These are phyloP conservation scores for Thelaira solivaga DNA, from an alignment of 2,888 invertebrate genomes.

Conservation along the genomic window DNA sequence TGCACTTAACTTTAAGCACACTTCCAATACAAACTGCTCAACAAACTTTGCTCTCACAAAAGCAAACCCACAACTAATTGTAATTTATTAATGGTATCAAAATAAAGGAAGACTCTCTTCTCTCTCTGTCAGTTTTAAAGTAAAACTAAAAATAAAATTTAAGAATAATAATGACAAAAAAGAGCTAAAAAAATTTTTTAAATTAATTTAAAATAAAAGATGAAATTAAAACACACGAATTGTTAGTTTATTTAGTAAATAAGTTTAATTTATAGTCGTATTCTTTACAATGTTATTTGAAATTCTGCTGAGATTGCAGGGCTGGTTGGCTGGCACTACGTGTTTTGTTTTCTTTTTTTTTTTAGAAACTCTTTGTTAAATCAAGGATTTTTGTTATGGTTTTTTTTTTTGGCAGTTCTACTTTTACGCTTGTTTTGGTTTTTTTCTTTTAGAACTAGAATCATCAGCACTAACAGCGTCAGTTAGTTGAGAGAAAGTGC, in stretches of 20 bases:
- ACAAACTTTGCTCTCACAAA: not conserved
- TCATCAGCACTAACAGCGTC: not conserved
- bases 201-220: constrained; percentile 52
- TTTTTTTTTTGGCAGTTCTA: not conserved
- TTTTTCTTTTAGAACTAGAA: not conserved
- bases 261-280: constrained; percentile 51
- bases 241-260: no score
- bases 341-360: no score
- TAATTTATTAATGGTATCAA: constrained; percentile 53
- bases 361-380: constrained; percentile 27
- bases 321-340: not conserved
- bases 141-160: constrained; percentile 6
- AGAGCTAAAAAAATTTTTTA: constrained; percentile 27
- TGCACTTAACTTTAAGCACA: not conserved
- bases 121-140: not conserved
- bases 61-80: constrained; percentile 1
- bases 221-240: constrained; percentile 44
- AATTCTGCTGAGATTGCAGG: constrained; percentile 35
- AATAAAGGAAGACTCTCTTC: constrained; percentile 16
- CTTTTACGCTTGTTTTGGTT: not conserved
- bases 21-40: not conserved
- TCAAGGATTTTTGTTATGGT: constrained; percentile 38
- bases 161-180: not conserved
- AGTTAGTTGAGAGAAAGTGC: not conserved
- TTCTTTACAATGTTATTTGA: constrained; percentile 12